Evolutionary conservation across 2,797 vertebrate genomes (phyloP), one percentile per base, ranked within the genome.

Genomic region (Lerista edwardsae): DNA sequence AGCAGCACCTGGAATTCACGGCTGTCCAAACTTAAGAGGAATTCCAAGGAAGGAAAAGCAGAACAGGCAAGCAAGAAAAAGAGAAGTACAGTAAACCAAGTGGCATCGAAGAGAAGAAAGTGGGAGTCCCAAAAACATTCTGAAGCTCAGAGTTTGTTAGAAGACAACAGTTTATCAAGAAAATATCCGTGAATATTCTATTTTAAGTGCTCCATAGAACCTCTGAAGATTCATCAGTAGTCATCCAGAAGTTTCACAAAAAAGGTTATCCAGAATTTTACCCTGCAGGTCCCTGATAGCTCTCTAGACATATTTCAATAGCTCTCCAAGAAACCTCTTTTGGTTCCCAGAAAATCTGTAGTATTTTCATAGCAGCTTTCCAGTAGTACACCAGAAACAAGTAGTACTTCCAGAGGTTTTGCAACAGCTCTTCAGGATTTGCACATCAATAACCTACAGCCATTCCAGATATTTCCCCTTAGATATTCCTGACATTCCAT

Each of bases 1-100:
- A 88, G 79, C 82, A 81, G 55, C 82, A 86, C 67, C 75, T 87
- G 85, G 82, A 86, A 79, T 57, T 67, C 51, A 75, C 84, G n/a
- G 15, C 69, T 19, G n/a, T 57, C 34, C 39, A 69, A 61, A n/a
- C n/a, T 12, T 17, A n/a, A 51, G 79, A 76, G 39, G 29, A 62
- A 61, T 2, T 51, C 31, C 8, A 36, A 41, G 3, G 27, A 31
- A 73, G 25, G 64, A 59, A 75, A 59, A 31, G 21, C 51, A 76
- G 17, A 27, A 62, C 55, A 44, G 51, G 31, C 4, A 75, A 61
- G 39, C 44, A 68, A 51, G 11, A 44, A 57, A 34, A 34, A 67
- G 4, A 7, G 65, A 79, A 73, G 47, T 10, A n/a, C n/a, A 51
- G 51, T 34, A 34, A 41, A 68, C 62, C 36, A 51, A 64, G 27